Conservation (phyloP, 2,113 vertebrate species). For the Pygoscelis adeliae region DNA sequence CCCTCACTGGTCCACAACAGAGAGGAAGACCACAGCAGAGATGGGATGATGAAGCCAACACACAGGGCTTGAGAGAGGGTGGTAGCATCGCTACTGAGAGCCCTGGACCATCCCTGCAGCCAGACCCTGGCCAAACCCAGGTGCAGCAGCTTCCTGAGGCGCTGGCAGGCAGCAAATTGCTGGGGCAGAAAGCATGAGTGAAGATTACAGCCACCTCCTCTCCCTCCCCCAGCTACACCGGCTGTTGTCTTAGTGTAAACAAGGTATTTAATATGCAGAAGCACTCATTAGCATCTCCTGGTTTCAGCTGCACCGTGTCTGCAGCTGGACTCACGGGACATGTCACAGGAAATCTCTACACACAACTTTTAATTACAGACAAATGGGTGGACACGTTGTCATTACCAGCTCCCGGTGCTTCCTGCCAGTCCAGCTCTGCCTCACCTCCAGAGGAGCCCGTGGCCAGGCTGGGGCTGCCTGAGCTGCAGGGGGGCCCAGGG, state of each 20-base stretch:
- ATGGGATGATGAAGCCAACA: background rate
- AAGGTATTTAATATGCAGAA: conserved; percentile 76
- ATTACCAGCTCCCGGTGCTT: background rate
- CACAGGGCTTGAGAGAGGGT: background rate
- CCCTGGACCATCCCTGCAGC: background rate
- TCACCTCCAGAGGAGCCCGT: background rate
- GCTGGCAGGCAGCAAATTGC: background rate
- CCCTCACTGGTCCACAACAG: background rate
- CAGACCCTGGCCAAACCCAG: background rate
- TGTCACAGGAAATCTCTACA: conserved; percentile 74
- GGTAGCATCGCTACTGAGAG: background rate
- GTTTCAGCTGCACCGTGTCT: conserved; percentile 40
- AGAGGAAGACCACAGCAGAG: background rate
- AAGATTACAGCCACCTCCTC: conserved; percentile 13
- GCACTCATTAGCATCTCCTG: conserved; percentile 75
- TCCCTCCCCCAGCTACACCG: conserved; percentile 38
- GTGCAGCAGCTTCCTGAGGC: background rate
- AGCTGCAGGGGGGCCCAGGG: background rate
- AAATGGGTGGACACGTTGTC: conserved; percentile 52
- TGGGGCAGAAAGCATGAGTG: background rate
- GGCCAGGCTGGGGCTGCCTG: background rate
- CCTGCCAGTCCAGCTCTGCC: background rate
- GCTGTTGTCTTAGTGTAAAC: conserved; percentile 70
- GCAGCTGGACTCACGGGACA: conserved; percentile 72
- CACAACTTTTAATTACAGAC: conserved; percentile 75